Conservation (phyloP, 2,888 invertebrate genomes). For the Alcis repandata region DNA sequence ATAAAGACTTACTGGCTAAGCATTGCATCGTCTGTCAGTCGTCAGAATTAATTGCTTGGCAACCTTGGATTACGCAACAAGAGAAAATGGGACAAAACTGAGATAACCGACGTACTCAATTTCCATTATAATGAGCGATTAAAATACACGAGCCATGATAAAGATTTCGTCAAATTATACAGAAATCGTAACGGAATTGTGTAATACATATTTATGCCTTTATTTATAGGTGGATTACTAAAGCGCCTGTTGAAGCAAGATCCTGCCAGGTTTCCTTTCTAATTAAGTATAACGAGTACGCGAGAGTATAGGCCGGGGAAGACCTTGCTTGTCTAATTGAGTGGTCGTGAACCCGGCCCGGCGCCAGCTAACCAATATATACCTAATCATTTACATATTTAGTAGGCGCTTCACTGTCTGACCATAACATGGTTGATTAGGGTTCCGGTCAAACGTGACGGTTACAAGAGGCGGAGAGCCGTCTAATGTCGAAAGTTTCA, state of each 20-base stretch:
- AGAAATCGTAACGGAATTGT: slow-evolving; percentile 27
- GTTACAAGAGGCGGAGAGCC: no score
- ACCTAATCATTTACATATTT: slow-evolving; percentile 12
- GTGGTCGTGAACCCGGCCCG: slow-evolving; percentile 16
- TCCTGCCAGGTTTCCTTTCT: slow-evolving; percentile 45
- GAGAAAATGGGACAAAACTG: slow-evolving; percentile 8
- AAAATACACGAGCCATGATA: slow-evolving; percentile 16
- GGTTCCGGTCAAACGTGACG: no score
- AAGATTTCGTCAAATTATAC: slow-evolving; percentile 23
- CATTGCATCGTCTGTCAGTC: no score
- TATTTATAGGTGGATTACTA: slow-evolving; percentile 16
- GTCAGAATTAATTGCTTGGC: no score
- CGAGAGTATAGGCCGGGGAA: slow-evolving; percentile 22
- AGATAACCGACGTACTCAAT: slow-evolving; percentile 1
- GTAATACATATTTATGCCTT: slow-evolving; percentile 23
- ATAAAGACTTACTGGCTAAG: no score
- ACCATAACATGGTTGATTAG: no score
- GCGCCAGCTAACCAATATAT: not conserved
- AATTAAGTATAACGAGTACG: slow-evolving; percentile 28
- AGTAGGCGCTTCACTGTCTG: no score
- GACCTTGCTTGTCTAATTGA: slow-evolving; percentile 29
- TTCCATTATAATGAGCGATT: slow-evolving; percentile 27
- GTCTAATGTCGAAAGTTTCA: no score
- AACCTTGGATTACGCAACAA: not conserved
- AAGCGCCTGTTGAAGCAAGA: slow-evolving; percentile 30